phyloP scores from a whole-genome alignment of 2,888 invertebrate species.

The Parasteatoda lunata region DNA sequence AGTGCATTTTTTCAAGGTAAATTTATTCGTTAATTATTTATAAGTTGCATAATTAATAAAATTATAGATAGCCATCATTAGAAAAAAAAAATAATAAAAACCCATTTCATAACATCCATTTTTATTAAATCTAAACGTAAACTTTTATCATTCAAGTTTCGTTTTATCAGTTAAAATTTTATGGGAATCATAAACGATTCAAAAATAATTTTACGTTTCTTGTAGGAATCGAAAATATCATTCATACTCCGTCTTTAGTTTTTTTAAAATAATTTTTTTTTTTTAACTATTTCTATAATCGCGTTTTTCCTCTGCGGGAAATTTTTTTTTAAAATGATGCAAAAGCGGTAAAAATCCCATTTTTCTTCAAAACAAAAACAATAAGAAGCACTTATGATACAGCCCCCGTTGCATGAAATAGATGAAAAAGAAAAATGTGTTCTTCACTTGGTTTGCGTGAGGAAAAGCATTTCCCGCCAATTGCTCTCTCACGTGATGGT shows the following conservation, averaged over 20 bases:
- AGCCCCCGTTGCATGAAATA: constrained; percentile 4
- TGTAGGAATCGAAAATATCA: too few species aligned
- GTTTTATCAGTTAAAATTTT: not conserved
- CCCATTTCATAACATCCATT: not conserved
- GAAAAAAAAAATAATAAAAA: too few species aligned
- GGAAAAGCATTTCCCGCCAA: constrained; percentile 64
- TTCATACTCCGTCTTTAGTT: not conserved
- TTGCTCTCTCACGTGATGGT: constrained; percentile 52
- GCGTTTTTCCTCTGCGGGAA: not conserved
- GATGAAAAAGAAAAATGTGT: not conserved
- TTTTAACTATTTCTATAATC: too few species aligned
- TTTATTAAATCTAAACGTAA: not conserved
- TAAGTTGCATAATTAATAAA: too few species aligned
- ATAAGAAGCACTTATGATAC: not conserved
- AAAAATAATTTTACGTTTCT: too few species aligned
- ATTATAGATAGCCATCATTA: too few species aligned
- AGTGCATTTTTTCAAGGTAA: too few species aligned
- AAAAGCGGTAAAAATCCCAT: not conserved
- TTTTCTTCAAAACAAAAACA: not conserved
- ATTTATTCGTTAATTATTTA: too few species aligned
- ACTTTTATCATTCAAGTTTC: too few species aligned
- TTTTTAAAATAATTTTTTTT: not conserved
- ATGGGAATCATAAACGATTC: not conserved
- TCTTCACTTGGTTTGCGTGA: constrained; percentile 57
- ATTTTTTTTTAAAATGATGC: not conserved